These are phyloP conservation scores for Cuculus canorus DNA, from an alignment of 2,797 vertebrate species.

Conservation along the genomic window DNA sequence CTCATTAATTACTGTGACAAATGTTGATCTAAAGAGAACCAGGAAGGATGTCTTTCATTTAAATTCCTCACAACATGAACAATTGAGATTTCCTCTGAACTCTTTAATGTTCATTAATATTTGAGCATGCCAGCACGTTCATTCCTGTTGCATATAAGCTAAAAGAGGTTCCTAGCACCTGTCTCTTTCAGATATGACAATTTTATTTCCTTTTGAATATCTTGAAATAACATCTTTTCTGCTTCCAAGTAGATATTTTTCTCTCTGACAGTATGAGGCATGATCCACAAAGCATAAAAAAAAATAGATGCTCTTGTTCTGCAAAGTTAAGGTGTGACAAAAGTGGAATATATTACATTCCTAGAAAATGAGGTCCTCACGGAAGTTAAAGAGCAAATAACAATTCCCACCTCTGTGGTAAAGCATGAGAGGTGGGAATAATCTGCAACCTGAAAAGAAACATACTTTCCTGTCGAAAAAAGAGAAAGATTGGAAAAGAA, in stretches of 20 bases:
- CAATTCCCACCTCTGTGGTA: not conserved
- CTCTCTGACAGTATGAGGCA: not conserved
- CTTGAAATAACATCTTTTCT: not conserved
- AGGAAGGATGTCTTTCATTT: conserved; percentile 16
- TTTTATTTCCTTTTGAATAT: not conserved
- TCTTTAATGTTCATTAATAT: not conserved
- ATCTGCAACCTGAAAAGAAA: not conserved
- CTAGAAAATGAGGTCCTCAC: not conserved
- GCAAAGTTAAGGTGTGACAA: not conserved
- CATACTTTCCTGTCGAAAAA: not conserved
- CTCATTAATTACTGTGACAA: conserved; percentile 59
- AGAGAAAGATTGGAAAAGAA: not conserved
- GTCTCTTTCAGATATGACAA: not conserved
- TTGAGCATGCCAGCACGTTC: not conserved
- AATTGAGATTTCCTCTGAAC: not conserved
- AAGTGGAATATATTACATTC: not conserved
- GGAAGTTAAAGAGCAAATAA: not conserved
- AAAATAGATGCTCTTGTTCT: not conserved
- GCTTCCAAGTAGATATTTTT: not conserved
- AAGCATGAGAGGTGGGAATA: not conserved
- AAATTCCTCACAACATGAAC: conserved; percentile 38
- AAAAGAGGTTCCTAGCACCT: not conserved
- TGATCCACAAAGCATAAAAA: not conserved
- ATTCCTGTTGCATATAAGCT: not conserved
- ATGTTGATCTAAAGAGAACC: conserved; percentile 51